Evolutionary conservation across 2,797 vertebrate genomes (phyloP), one percentile per base, ranked within the genome.

Genomic region (Ctenopoma kingsleyae): DNA sequence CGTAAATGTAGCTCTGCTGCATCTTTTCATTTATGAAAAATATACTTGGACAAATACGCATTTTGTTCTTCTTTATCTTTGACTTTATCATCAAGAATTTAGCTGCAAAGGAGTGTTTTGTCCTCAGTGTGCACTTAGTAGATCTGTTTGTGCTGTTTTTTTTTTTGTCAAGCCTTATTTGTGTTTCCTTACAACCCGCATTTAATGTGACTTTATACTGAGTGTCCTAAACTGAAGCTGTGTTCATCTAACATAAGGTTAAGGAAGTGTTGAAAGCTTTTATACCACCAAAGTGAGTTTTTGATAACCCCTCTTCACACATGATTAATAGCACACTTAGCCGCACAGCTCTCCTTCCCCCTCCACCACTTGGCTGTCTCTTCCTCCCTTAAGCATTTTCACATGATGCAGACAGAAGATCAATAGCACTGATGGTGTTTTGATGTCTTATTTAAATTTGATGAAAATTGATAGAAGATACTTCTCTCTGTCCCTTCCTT

Each of bases 401-500:
- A 58, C 25, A 62, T 56, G 12, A 63, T 22, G 46, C 20, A 38
- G 58, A 40, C 60, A 15, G 40, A 19, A 8, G 40, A 79, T 70
- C 61, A 56, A 51, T 65, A 51, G 38, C 43, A n/a, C 52, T 57
- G 52, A 78, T 51, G 52, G 43, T 49, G 49, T 54, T 78, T 74
- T 47, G 65, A 56, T 64, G 54, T 55, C 43, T 55, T 49, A 43
- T 57, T 51, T 40, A 23, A 46, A 52, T 51, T 40, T 15, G 7
- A 50, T n/a, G 10, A 27, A 38, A 48, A 50, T 3, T 6, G 48
- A 58, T 19, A 44, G 23, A 25, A 25, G 4, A 25, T 4, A 25
- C 23, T 25, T 25, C 38, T 13, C 13, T 15, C 2, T 12, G 4
- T 40, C 38, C 13, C 38, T 40, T 40, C 38, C 1, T 40, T 40